These are phyloP conservation scores for Enteromius anoplus DNA, from an alignment of 2,797 vertebrate species.

Conservation along the genomic window DNA sequence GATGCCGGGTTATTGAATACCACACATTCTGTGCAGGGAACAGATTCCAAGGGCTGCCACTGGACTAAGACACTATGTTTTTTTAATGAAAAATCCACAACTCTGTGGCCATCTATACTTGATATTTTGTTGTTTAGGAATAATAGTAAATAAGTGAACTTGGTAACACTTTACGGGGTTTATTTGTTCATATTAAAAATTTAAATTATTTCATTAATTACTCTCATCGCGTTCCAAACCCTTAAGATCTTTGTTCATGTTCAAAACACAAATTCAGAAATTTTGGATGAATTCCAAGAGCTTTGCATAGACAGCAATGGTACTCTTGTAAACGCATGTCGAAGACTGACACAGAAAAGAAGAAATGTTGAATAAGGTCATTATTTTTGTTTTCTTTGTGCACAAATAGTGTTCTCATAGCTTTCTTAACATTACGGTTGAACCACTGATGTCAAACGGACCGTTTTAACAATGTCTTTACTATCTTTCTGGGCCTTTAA, in stretches of 20 bases:
- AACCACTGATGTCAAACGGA: neutral
- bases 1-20: slow-evolving; percentile 75
- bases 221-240: neutral
- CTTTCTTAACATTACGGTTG: neutral
- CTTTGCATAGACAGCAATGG: neutral
- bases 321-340: neutral
- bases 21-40: slow-evolving; percentile 68
- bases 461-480: neutral
- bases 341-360: neutral
- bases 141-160: neutral
- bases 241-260: neutral
- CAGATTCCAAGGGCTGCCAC: slow-evolving; percentile 72
- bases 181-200: neutral
- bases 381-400: neutral
- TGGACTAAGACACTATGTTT: slow-evolving; percentile 60
- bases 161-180: neutral
- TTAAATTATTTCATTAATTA: neutral
- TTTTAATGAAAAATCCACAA: slow-evolving; percentile 59
- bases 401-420: neutral
- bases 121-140: neutral
- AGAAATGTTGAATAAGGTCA: neutral
- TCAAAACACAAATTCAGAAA: neutral
- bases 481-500: neutral
- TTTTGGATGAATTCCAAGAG: neutral
- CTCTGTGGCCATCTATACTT: neutral